These are phyloP conservation scores for Calephelis nemesis DNA, from an alignment of 1,140 invertebrate genomes.

Conservation along the genomic window DNA sequence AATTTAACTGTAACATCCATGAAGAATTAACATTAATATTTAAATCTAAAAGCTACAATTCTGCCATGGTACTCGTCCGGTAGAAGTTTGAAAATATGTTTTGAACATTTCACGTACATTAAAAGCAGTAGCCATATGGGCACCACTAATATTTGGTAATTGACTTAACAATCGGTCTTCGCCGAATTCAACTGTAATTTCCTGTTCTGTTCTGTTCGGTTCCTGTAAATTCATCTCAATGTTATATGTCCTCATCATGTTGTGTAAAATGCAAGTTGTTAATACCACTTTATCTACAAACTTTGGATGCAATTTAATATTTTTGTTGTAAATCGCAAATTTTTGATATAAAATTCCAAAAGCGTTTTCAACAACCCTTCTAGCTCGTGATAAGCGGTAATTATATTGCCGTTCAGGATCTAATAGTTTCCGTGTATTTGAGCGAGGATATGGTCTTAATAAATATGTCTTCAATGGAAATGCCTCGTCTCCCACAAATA, in stretches of 20 bases:
- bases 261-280: constrained; percentile 33
- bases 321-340: constrained; percentile 29
- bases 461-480: constrained; percentile 50
- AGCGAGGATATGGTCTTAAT: constrained; percentile 32
- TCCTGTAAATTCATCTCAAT: constrained; percentile 23
- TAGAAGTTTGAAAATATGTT: constrained; percentile 26
- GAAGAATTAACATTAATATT: no score
- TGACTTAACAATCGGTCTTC: constrained; percentile 23
- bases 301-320: constrained; percentile 27
- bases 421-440: constrained; percentile 28
- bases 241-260: constrained; percentile 28
- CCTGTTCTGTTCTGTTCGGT: constrained; percentile 21
- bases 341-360: constrained; percentile 34
- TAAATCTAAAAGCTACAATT: constrained; percentile 4
- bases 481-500: constrained; percentile 71
- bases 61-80: constrained; percentile 25
- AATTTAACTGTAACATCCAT: no score
- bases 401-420: constrained; percentile 27
- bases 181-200: constrained; percentile 25
- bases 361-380: constrained; percentile 31
- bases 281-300: constrained; percentile 28
- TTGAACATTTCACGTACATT: constrained; percentile 26
- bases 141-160: constrained; percentile 17
- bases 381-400: constrained; percentile 30
- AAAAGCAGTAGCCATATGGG: constrained; percentile 23